Percentiles rank a stretch among this genome's conserved stretches.
Conservation (phyloP, 2,113 vertebrate genomes). For the Promerops cafer region DNA sequence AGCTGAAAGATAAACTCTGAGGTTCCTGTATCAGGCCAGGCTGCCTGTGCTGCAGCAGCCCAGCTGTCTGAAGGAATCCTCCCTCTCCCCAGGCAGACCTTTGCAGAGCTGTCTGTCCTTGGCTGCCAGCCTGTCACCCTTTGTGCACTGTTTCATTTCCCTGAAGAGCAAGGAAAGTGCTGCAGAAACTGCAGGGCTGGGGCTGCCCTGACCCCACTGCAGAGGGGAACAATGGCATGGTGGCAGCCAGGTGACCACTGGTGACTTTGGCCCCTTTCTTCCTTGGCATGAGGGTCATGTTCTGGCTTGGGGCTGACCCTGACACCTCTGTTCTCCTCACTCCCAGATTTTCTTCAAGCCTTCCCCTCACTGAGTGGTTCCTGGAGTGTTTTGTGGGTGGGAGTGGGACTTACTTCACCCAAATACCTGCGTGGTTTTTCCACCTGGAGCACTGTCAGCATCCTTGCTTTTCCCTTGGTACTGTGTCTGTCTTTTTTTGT, state of each 20-base stretch:
- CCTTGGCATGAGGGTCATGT: background rate
- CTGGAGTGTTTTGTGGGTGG: background rate
- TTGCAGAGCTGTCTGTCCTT: background rate
- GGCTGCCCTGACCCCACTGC: background rate
- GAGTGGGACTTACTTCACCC: background rate
- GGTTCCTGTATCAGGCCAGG: background rate
- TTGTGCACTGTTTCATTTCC: fast-evolving
- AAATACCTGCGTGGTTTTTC: background rate
- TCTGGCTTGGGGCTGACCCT: background rate
- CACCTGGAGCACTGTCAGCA: background rate
- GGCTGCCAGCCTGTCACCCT: background rate
- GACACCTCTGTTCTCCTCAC: background rate
- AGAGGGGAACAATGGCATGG: fast-evolving
- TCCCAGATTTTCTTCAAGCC: background rate
- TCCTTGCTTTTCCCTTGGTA: background rate
- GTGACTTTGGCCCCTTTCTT: background rate
- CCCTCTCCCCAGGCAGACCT: background rate
- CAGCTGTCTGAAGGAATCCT: background rate
- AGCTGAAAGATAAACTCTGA: background rate
- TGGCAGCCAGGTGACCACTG: background rate
- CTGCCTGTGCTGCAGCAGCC: background rate
- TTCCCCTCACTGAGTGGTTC: background rate
- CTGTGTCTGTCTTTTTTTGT: background rate
- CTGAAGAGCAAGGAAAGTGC: background rate
- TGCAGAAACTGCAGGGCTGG: background rate